Evolutionary conservation across 1,140 invertebrate species (phyloP).

Genomic region (Drosophila tsacasi): DNA sequence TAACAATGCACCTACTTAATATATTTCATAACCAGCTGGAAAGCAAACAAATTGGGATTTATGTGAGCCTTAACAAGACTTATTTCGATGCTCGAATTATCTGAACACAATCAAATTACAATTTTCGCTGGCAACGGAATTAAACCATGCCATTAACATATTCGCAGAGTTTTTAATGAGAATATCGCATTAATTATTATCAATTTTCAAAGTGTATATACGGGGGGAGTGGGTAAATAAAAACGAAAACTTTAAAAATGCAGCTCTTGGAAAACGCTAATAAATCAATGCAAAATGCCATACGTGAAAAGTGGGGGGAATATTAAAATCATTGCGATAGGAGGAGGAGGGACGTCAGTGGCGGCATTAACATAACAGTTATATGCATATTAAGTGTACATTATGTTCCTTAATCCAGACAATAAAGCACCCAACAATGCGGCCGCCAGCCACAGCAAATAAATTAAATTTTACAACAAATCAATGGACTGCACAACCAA

Average conservation of each 20-base stretch:
- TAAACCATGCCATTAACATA: slow-evolving; percentile 43
- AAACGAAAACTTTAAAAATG: slow-evolving; percentile 29
- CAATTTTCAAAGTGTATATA: slow-evolving; percentile 26
- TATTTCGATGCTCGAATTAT: slow-evolving; percentile 57
- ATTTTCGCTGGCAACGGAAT: slow-evolving; percentile 18
- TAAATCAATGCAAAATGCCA: slow-evolving; percentile 66
- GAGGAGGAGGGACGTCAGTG: not conserved
- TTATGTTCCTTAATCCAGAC: slow-evolving; percentile 72
- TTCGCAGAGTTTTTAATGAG: slow-evolving; percentile 51
- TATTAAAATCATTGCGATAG: slow-evolving; percentile 35
- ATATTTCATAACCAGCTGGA: slow-evolving; percentile 7
- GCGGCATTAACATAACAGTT: slow-evolving; percentile 58
- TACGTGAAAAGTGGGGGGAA: slow-evolving; percentile 6
- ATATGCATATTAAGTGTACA: slow-evolving; percentile 64
- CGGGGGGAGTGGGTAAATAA: not conserved
- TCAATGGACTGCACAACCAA: slow-evolving; percentile 40
- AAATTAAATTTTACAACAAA: slow-evolving; percentile 55
- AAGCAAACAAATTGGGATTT: slow-evolving; percentile 56
- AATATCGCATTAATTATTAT: slow-evolving; percentile 54
- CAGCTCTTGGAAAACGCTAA: slow-evolving; percentile 54
- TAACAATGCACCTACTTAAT: not conserved
- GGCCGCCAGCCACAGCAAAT: slow-evolving; percentile 31
- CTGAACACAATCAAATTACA: slow-evolving; percentile 61
- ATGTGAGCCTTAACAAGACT: slow-evolving; percentile 62
- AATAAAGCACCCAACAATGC: slow-evolving; percentile 56